Percentiles rank a stretch among this genome's conserved stretches.
Evolutionary conservation across 2,113 vertebrate genomes (phyloP).

Genomic region (Ptilonorhynchus violaceus): DNA sequence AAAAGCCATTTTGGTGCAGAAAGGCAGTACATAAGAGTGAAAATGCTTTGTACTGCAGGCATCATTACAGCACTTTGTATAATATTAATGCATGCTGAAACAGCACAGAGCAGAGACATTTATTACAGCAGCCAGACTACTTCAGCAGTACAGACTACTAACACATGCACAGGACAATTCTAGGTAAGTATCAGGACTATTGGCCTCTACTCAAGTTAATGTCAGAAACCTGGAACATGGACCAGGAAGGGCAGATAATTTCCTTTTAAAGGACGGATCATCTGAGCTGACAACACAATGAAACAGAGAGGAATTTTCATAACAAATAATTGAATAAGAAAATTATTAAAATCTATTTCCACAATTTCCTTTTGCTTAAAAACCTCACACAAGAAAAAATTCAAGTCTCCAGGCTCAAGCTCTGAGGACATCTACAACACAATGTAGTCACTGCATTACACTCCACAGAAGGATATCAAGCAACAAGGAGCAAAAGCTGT

Average conservation of each 20-base stretch:
- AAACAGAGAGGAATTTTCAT: not conserved
- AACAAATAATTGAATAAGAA: not conserved
- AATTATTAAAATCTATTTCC: not conserved
- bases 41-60: not conserved
- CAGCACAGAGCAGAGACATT: not conserved
- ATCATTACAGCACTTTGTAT: not conserved
- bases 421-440: not conserved
- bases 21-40: not conserved
- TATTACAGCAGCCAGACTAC: not conserved
- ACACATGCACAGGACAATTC: not conserved
- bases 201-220: not conserved
- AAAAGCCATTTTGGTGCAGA: not conserved
- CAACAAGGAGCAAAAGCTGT: not conserved
- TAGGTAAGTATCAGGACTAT: not conserved
- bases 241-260: not conserved
- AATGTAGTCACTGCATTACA: not conserved
- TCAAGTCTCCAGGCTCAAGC: not conserved
- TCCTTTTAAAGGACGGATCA: not conserved
- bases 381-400: not conserved
- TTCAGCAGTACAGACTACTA: not conserved
- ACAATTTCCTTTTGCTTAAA: not conserved
- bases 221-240: not conserved
- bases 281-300: not conserved
- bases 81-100: not conserved
- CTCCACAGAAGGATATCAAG: not conserved